Evolutionary conservation across 2,797 vertebrate genomes (phyloP), one percentile per base, ranked within the genome.

Genomic region (Tiaroga cobitis): DNA sequence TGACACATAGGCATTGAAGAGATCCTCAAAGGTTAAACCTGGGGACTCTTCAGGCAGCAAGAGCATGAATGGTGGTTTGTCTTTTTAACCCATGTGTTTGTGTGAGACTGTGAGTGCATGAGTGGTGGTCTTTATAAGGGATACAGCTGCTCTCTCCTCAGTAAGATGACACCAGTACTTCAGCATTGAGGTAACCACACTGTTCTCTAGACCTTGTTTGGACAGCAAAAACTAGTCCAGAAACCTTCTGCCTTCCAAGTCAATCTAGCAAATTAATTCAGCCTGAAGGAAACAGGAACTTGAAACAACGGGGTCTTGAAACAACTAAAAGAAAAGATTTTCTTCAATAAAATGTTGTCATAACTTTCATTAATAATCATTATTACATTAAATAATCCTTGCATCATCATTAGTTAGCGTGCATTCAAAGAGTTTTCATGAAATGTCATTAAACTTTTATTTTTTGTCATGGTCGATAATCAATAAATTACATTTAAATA

Each of bases 111-210:
- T n/a, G 34, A 76, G 32, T 68, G 29, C 13, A 75, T 65, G 84
- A 51, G 67, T 63, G 32, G 16, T 69, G 90, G 84, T 85, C 88
- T 90, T 87, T 65, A 81, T 90, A 74, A 74, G 37, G 75, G 68
- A 67, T 3, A 21, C 86, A 85, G 87, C 83, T 89, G 86, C 19
- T 65, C 56, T 77, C 80, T 24, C 43, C 41, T 61, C 72, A 89
- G 90, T 89, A 93, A 91, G 78, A 80, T 15, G 90, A 93, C 83
- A 92, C 88, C 70, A 21, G 69, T 68, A 67, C 81, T 74, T 82
- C 51, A 77, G 18, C 88, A 63, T 26, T 87, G 86, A 81, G 87
- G 83, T 83, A 87, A 86, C 61, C 86, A 79, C 69, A 81, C 85
- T 8, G 83, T 70, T 65, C 76, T 39, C 24, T 75, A 80, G 67